phyloP scores from a whole-genome alignment of 2,113 vertebrate species.

The Melanerpes aurifrons region DNA sequence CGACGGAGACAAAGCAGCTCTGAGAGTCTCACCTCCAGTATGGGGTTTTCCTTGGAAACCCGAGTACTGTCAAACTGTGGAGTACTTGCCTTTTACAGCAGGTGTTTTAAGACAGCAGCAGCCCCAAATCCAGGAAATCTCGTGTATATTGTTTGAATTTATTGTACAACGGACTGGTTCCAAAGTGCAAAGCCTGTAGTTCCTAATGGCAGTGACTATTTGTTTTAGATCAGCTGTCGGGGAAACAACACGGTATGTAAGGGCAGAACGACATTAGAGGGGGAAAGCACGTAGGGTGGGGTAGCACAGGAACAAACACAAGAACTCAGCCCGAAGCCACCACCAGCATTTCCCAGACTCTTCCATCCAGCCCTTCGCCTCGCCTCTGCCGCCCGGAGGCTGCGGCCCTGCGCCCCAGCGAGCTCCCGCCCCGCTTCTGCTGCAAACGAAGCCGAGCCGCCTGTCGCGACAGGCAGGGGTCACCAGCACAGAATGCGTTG shows the following conservation, averaged over 20 bases:
- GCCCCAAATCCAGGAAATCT: not conserved
- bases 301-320: rapidly evolving
- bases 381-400: not conserved
- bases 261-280: not conserved
- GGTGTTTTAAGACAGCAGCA: not conserved
- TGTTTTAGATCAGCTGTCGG: not conserved
- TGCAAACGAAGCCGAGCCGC: not conserved
- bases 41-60: not conserved
- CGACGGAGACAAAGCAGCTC: rapidly evolving
- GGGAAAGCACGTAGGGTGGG: not conserved
- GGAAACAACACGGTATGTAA: rapidly evolving
- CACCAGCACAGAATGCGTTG: not conserved
- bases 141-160: rapidly evolving
- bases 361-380: not conserved
- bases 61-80: rapidly evolving
- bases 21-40: rapidly evolving
- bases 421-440: not conserved
- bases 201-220: not conserved
- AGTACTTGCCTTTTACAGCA: not conserved
- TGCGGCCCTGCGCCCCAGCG: no score
- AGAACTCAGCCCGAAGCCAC: rapidly evolving
- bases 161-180: not conserved
- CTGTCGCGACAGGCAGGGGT: not conserved
- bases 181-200: not conserved
- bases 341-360: not conserved